phyloP scores from a whole-genome alignment of 2,888 invertebrate species.

The Agonopterix alstromeriana region DNA sequence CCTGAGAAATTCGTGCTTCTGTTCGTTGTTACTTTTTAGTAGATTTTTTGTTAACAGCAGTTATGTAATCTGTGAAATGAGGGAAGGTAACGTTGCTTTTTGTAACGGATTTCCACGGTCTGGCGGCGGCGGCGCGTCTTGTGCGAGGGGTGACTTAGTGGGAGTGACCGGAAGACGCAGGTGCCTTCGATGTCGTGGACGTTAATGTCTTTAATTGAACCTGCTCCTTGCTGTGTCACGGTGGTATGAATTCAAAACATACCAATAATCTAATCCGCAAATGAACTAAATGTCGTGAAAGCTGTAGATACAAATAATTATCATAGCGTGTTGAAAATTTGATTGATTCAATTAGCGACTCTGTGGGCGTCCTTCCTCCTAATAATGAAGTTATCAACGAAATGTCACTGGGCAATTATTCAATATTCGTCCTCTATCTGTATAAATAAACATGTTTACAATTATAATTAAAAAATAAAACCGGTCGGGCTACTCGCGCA shows the following conservation, averaged over 20 bases:
- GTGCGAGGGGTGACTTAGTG: slow-evolving; percentile 35
- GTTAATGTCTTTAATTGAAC: not conserved
- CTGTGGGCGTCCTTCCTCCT: slow-evolving; percentile 32
- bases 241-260: too few species aligned
- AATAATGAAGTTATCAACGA: slow-evolving; percentile 33
- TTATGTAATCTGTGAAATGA: not conserved
- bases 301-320: slow-evolving; percentile 8
- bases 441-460: slow-evolving; percentile 7
- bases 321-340: slow-evolving; percentile 16
- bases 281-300: too few species aligned
- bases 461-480: slow-evolving; percentile 5
- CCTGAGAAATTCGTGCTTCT: slow-evolving; percentile 10
- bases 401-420: slow-evolving; percentile 24
- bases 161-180: slow-evolving; percentile 42
- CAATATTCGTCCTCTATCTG: slow-evolving; percentile 11
- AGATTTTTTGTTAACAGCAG: not conserved
- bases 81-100: slow-evolving; percentile 8
- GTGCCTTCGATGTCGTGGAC: slow-evolving; percentile 23
- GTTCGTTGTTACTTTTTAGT: not conserved
- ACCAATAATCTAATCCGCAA: too few species aligned
- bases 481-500: too few species aligned
- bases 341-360: slow-evolving; percentile 35
- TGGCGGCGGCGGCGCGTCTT: slow-evolving; percentile 47
- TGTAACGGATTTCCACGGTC: slow-evolving; percentile 68
- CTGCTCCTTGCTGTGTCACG: not conserved